phyloP scores from a whole-genome alignment of 2,797 vertebrate genomes.

The Neoniphon sammara region DNA sequence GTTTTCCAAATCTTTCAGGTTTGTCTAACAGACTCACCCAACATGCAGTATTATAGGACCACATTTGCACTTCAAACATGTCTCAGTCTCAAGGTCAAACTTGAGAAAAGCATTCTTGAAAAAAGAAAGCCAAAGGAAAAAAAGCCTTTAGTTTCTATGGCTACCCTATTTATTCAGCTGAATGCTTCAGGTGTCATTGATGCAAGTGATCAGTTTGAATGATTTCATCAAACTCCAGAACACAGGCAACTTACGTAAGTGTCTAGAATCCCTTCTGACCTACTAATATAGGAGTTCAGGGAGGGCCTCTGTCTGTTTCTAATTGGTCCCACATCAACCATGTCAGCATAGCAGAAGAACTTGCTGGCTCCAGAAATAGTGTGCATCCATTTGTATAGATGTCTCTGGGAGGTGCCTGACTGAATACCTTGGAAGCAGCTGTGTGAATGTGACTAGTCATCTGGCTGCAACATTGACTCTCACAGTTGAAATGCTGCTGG shows the following conservation, averaged over 20 bases:
- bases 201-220: neutral
- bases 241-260: neutral
- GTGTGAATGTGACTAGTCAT: slow-evolving; percentile 44
- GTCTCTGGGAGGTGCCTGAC: neutral
- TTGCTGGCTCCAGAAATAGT: slow-evolving; percentile 12
- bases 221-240: neutral
- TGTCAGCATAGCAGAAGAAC: slow-evolving; percentile 15
- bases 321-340: slow-evolving; percentile 38
- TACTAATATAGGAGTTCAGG: slow-evolving; percentile 20
- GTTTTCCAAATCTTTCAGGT: neutral
- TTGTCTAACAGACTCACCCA: neutral
- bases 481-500: slow-evolving; percentile 54
- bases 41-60: neutral
- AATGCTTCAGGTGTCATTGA: neutral
- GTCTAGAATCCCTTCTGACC: slow-evolving; percentile 11
- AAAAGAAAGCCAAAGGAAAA: too few species aligned
- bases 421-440: slow-evolving; percentile 47
- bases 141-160: too few species aligned
- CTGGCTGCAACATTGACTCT: slow-evolving; percentile 35
- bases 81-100: neutral
- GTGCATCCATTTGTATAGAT: neutral
- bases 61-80: too few species aligned
- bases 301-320: slow-evolving; percentile 34
- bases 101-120: neutral
- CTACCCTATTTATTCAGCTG: neutral